Base-by-base conservation (phyloP, 1,140 invertebrate species). In the Harlomillsia oculata region DNA sequence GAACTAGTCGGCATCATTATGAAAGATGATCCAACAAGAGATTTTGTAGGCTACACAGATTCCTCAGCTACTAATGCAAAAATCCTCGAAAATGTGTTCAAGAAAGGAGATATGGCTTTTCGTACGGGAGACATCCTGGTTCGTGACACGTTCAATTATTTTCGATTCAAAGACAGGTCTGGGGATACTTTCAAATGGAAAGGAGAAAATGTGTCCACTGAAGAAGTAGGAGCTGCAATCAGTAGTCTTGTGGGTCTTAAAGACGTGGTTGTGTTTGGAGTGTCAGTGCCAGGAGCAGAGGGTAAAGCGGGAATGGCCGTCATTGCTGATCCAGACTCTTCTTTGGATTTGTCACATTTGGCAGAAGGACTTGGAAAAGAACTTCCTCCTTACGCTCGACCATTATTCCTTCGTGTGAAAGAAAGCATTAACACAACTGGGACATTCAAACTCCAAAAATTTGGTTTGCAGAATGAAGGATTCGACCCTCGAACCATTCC, bases 241-340 rank as follows among this genome's bases (percentile, higher is more conserved):
- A 94, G 89, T 58, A 89, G 88, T 69, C 70, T 89, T 21, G 74
- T 86, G 6, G 32, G 28, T 85, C 61, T 81, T 82, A 63, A 80
- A 85, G 52, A 78, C 79, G 93, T 93, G n/a, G 49, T 93, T 97
- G 74, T 97, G 5, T 90, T 86, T 66, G 87, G 87, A 6, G 84
- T 89, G 1, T 77, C 83, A 32, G 45, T 63, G 8, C 62, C 62
- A 0, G 53, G 53, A 1, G 36, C 39, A 13, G 62, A 63, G 73
- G 95, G 95, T 2, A 76, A 83, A 59, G 93, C 93, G 26, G 95
- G 95, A 20, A 98, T 98, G 95, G 90, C 86, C 25, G 89, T 90
- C 16, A 86, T 98, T 44, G 84, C 86, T 11, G 89, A 93, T 72
- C 78, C 80, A 8, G 77, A 83, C 5, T 72, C 77, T 20, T 74